A percentile compares a stretch with the other conserved stretches of the same genome.
These are phyloP conservation scores for Pemphigus obesinymphae DNA, from an alignment of 1,140 invertebrate genomes.

Conservation along the genomic window DNA sequence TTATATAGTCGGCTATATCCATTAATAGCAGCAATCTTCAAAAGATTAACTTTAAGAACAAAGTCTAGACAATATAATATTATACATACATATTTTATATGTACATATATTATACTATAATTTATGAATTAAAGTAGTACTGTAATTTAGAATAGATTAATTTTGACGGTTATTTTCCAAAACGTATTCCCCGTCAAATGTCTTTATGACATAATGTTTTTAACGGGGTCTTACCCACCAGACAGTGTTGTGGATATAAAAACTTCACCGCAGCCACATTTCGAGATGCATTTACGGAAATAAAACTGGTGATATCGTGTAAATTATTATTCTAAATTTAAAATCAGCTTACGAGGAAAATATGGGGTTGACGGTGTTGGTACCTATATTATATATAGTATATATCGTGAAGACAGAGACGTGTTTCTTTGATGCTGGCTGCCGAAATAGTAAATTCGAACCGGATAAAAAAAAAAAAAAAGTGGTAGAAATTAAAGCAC, in stretches of 20 bases:
- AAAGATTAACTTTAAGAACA: too few relatives aligned
- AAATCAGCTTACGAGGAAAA: constrained; percentile 8
- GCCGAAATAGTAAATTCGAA: background rate
- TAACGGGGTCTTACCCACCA: background rate
- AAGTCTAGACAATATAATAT: too few relatives aligned
- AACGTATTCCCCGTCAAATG: background rate
- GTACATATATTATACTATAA: too few relatives aligned
- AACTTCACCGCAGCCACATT: background rate
- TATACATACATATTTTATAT: too few relatives aligned
- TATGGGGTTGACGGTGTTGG: background rate
- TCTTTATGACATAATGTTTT: background rate
- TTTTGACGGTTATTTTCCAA: background rate
- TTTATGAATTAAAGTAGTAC: too few relatives aligned
- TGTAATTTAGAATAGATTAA: background rate
- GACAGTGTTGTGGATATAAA: background rate
- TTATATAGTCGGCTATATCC: too few relatives aligned
- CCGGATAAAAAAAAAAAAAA: background rate
- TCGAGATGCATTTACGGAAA: background rate
- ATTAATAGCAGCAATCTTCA: too few relatives aligned
- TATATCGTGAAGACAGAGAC: background rate
- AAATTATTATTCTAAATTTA: constrained; percentile 34
- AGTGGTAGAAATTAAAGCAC: background rate
- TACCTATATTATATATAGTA: too few relatives aligned
- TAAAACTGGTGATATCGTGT: background rate
- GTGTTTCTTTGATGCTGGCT: background rate